phyloP scores from a whole-genome alignment of 2,113 vertebrate genomes.

The Labrus mixtus region DNA sequence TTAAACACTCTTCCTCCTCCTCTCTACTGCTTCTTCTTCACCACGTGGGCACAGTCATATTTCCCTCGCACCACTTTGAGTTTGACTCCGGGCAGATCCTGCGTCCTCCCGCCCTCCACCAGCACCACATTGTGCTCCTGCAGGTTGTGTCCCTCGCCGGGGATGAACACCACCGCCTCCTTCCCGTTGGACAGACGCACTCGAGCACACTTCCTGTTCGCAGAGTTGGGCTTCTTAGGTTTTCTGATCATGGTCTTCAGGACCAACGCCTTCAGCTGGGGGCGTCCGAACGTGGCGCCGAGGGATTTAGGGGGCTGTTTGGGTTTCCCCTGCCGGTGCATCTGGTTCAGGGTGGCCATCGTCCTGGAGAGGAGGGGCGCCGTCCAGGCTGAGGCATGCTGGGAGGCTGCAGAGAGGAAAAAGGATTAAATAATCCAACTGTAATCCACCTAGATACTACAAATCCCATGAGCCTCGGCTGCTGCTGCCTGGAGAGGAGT shows the following conservation, averaged over 20 bases:
- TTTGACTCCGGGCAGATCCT: constrained; percentile 93
- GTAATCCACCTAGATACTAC: too few relatives aligned
- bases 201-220: constrained; percentile 92
- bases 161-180: constrained; percentile 90
- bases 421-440: too few relatives aligned
- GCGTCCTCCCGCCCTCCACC: constrained; percentile 90
- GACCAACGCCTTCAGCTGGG: constrained; percentile 91
- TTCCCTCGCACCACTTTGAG: constrained; percentile 88
- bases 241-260: constrained; percentile 92
- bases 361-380: constrained; percentile 64
- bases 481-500: too few relatives aligned
- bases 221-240: constrained; percentile 96
- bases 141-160: constrained; percentile 93
- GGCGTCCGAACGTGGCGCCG: constrained; percentile 84
- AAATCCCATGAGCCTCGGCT: not conserved
- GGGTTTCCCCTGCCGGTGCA: constrained; percentile 88
- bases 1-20: not conserved
- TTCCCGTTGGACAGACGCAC: constrained; percentile 90
- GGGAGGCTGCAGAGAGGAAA: constrained; percentile 56
- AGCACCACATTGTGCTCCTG: constrained; percentile 95
- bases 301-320: fast-evolving
- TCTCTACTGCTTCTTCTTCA: constrained; percentile 84
- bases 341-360: constrained; percentile 96
- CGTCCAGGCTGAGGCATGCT: constrained; percentile 56
- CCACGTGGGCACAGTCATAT: constrained; percentile 88